Evolutionary conservation across 2,888 invertebrate genomes (phyloP), one percentile per base, ranked within the genome.

Genomic region (Girardia tigrina): DNA sequence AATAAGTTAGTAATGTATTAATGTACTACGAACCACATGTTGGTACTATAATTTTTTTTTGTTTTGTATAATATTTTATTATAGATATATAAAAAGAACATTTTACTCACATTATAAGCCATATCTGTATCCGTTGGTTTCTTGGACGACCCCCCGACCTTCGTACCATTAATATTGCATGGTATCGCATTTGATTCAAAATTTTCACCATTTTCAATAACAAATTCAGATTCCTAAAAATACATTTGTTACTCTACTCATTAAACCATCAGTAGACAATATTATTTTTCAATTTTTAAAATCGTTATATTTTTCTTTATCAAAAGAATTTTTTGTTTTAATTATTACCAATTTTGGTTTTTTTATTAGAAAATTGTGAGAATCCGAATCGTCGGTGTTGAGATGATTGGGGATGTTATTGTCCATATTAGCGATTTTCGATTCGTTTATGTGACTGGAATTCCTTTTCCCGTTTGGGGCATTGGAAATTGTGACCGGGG

Each of bases 81-180:
- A n/a, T n/a, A n/a, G n/a, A n/a, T n/a, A n/a, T n/a, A n/a, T n/a
- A 12, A 8, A 56, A 12, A 56, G 56, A n/a, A 20, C 56, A 56
- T 20, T 2, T 6, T 56, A 23, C 6, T 8, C 23, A 56, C 56
- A 56, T 56, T 56, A 16, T 56, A 56, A 56, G 56, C 56, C 56
- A 56, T 56, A n/a, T 56, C 56, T 6, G 56, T 56, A 56, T 56
- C 56, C 8, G 56, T 56, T 56, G 56, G 56, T 56, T 56, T 56
- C 23, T 56, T 56, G 23, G 56, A 20, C n/a, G 56, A 56, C n/a
- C 56, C 56, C 6, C 8, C n/a, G 4, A 56, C 56, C 23, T 56
- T 56, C 20, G 56, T 20, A 2, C 56, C 56, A 56, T 56, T 56
- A 16, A 56, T 56, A 56, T 56, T 56, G 23, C 56, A 56, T 6